phyloP scores from a whole-genome alignment of 1,140 invertebrate genomes.

The Adelges cooleyi region DNA sequence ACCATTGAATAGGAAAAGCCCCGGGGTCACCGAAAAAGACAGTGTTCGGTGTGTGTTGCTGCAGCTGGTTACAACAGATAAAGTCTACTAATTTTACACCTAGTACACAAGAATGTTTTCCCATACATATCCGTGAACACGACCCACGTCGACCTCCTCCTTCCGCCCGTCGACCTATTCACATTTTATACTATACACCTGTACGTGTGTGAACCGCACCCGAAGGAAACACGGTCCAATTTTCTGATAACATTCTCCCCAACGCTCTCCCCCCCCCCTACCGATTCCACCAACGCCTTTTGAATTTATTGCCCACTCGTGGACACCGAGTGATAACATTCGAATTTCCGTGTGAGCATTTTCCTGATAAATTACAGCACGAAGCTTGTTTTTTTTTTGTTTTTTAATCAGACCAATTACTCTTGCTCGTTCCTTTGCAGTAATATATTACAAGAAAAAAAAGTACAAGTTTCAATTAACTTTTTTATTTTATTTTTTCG shows the following conservation, averaged over 20 bases:
- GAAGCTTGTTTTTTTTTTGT: too few relatives aligned
- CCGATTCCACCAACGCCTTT: too few relatives aligned
- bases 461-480: too few relatives aligned
- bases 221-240: not conserved
- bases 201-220: not conserved
- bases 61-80: conserved; percentile 21
- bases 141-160: too few relatives aligned
- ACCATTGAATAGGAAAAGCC: too few relatives aligned
- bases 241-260: conserved; percentile 23
- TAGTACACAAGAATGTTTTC: conserved; percentile 16
- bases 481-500: too few relatives aligned
- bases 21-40: not conserved
- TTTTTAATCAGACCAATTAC: conserved; percentile 7
- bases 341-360: not conserved
- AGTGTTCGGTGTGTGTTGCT: too few relatives aligned
- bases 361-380: conserved; percentile 3
- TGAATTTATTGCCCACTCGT: conserved; percentile 9
- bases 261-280: too few relatives aligned
- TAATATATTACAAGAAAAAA: too few relatives aligned
- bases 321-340: conserved; percentile 10
- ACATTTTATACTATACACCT: not conserved
- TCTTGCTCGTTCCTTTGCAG: too few relatives aligned
- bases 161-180: too few relatives aligned
- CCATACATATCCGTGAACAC: too few relatives aligned
- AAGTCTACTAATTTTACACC: conserved; percentile 22